Conservation (phyloP, 2,797 vertebrate genomes). For the Valencia hispanica region DNA sequence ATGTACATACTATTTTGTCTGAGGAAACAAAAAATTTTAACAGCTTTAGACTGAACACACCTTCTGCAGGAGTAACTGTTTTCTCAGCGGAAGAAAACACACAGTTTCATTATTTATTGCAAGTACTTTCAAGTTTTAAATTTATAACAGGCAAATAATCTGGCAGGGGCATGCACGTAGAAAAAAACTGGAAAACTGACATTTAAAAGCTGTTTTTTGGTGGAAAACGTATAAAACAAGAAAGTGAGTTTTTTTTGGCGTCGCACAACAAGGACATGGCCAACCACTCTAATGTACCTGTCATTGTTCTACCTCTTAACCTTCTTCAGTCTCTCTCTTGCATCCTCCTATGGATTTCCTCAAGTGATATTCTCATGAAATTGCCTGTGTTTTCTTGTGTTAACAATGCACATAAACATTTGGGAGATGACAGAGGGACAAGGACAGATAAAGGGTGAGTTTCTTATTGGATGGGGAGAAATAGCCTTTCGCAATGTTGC, state of each 20-base stretch:
- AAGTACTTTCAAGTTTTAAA: background rate
- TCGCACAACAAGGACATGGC: background rate
- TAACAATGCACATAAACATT: constrained; percentile 8
- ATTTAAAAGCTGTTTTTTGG: background rate
- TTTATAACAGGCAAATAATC: background rate
- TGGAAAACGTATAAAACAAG: background rate
- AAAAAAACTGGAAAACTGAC: background rate
- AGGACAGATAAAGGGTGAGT: constrained; percentile 20
- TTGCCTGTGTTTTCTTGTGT: constrained; percentile 1
- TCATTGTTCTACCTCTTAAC: background rate
- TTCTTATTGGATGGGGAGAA: constrained; percentile 35
- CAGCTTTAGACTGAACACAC: background rate
- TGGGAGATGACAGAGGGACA: constrained; percentile 9
- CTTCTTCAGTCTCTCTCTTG: constrained; percentile 5
- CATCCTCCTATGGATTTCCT: constrained; percentile 1
- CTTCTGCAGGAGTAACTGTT: background rate
- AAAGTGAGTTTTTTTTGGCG: background rate
- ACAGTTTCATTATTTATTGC: background rate
- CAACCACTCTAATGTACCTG: background rate
- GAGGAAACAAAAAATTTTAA: background rate
- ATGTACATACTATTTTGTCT: background rate
- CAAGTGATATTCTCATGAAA: background rate
- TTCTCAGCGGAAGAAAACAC: background rate
- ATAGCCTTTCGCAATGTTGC: constrained; percentile 5
- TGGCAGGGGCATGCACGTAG: background rate